A percentile compares a stretch with the other conserved stretches of the same genome.
phyloP scores from a whole-genome alignment of 2,888 invertebrate species.

The Bembecia ichneumoniformis region DNA sequence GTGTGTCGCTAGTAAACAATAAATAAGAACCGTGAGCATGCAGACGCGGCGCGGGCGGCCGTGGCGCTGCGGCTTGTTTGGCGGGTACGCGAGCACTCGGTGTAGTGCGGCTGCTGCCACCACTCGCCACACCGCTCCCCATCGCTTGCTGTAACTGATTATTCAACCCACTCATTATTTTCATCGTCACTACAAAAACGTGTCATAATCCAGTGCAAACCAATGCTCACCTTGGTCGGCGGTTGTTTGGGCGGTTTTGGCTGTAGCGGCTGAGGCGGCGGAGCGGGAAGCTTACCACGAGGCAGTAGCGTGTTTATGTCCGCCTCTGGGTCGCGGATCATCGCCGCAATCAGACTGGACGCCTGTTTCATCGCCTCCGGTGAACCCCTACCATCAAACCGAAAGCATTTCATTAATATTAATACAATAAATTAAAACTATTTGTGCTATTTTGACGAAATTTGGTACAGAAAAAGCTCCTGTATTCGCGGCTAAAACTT shows the following conservation, averaged over 20 bases:
- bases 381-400: conserved; percentile 76
- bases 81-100: conserved; percentile 7
- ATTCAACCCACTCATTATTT: not conserved
- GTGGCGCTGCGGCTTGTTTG: conserved; percentile 18
- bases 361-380: conserved; percentile 94
- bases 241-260: conserved; percentile 62
- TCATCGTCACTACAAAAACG: no score
- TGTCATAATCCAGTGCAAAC: no score
- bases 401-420: no score
- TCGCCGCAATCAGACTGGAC: conserved; percentile 87
- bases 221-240: conserved; percentile 35
- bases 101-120: conserved; percentile 11
- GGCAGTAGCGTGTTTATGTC: conserved; percentile 89
- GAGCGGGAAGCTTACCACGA: conserved; percentile 69
- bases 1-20: no score
- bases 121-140: conserved; percentile 16
- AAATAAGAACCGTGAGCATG: conserved; percentile 52
- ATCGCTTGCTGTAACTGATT: conserved; percentile 8
- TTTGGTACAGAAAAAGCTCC: no score
- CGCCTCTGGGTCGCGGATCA: conserved; percentile 96
- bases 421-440: no score
- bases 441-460: no score
- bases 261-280: conserved; percentile 74
- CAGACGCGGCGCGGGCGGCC: conserved; percentile 67
- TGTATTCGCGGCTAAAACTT: no score